phyloP scores from a whole-genome alignment of 2,113 vertebrate genomes.

The Morone saxatilis region DNA sequence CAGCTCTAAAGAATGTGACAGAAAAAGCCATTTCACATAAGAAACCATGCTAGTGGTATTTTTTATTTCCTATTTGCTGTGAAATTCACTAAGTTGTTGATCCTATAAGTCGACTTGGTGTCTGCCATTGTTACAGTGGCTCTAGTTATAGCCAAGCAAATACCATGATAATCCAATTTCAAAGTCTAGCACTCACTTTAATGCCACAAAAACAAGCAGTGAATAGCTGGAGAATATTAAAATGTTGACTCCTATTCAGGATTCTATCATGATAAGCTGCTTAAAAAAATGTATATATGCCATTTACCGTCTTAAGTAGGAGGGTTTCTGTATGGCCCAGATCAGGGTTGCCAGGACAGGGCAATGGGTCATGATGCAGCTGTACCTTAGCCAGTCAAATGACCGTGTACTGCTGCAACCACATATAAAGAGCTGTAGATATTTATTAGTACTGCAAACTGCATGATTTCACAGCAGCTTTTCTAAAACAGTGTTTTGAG shows the following conservation, averaged over 20 bases:
- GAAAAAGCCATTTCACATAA: background rate
- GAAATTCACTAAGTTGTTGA: slow-evolving; percentile 49
- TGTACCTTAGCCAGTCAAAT: background rate
- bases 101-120: slow-evolving; percentile 54
- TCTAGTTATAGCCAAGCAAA: slow-evolving; percentile 43
- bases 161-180: slow-evolving; percentile 57
- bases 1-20: background rate
- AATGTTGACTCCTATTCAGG: background rate
- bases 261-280: slow-evolving; percentile 1
- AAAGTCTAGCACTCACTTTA: slow-evolving; percentile 22
- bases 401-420: no score
- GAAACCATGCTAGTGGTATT: background rate
- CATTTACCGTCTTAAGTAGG: background rate
- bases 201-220: slow-evolving; percentile 31
- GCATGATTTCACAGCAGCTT: no score
- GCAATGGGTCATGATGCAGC: background rate
- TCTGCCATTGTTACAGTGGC: slow-evolving; percentile 30
- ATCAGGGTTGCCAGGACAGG: background rate
- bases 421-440: background rate
- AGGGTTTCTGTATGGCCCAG: background rate
- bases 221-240: slow-evolving; percentile 20
- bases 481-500: no score
- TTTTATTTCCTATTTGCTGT: slow-evolving; percentile 34
- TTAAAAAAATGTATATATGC: background rate
- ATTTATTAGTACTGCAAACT: background rate